These are phyloP conservation scores for Pocillopora meandrina DNA, from an alignment of 92 coral and sea anemone species.

Conservation along the genomic window DNA sequence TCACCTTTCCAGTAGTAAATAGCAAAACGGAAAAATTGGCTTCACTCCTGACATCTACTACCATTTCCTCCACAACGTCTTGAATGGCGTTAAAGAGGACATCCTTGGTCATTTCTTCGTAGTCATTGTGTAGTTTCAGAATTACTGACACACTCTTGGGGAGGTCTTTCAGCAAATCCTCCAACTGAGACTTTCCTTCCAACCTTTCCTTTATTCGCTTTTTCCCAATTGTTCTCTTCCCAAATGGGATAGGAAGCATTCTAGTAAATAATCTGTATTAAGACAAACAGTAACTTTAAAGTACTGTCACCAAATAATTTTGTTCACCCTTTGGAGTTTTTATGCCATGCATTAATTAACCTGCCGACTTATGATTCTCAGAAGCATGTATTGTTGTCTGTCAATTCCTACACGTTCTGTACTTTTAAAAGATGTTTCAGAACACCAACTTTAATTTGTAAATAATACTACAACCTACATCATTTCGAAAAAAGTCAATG, in stretches of 20 bases:
- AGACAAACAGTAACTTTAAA: too few relatives aligned
- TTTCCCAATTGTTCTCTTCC: conserved; percentile 2
- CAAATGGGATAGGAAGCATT: conserved; percentile 15
- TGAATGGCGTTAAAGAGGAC: neutral
- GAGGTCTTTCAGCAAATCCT: neutral
- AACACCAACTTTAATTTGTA: too few relatives aligned
- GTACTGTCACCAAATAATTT: too few relatives aligned
- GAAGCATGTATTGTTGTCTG: too few relatives aligned
- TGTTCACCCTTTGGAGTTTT: too few relatives aligned
- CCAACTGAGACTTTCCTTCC: neutral
- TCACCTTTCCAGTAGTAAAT: conserved; percentile 13
- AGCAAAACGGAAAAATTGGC: conserved; percentile 2
- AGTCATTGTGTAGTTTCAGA: conserved; percentile 5
- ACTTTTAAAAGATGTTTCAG: too few relatives aligned
- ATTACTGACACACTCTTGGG: conserved; percentile 5
- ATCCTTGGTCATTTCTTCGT: neutral
- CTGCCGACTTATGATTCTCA: too few relatives aligned
- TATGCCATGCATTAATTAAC: too few relatives aligned
- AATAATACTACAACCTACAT: too few relatives aligned
- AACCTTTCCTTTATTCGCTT: neutral
- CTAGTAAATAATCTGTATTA: conserved; percentile 7
- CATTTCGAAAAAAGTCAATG: too few relatives aligned
- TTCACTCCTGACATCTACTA: neutral
- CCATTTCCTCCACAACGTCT: conserved; percentile 3
- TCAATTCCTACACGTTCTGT: too few relatives aligned